Evolutionary conservation across 2,888 invertebrate species (phyloP).

Genomic region (Parelbella ahira): DNA sequence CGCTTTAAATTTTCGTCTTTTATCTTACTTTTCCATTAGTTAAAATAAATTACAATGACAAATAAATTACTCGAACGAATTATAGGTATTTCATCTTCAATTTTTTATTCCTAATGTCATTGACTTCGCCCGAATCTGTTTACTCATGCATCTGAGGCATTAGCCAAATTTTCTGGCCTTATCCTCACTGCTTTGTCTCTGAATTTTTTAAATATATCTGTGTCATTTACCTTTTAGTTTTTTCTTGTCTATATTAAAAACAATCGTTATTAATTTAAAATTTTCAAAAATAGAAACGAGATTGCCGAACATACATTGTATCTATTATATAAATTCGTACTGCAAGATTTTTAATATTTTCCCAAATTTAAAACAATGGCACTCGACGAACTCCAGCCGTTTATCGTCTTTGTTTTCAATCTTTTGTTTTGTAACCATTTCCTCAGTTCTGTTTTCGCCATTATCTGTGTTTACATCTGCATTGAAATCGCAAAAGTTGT

Average conservation of each 20-base stretch:
- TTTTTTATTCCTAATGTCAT: slow-evolving; percentile 51
- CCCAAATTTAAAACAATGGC: slow-evolving; percentile 7
- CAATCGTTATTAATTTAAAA: too few species aligned
- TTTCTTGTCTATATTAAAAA: too few species aligned
- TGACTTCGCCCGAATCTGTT: slow-evolving; percentile 61
- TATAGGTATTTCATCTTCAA: too few species aligned
- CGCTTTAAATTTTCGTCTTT: slow-evolving; percentile 15
- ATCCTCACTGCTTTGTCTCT: too few species aligned
- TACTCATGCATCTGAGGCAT: slow-evolving; percentile 49
- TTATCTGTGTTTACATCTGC: slow-evolving; percentile 37
- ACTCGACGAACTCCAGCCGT: slow-evolving; percentile 19
- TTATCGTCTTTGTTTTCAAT: slow-evolving; percentile 43
- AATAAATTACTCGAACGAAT: too few species aligned
- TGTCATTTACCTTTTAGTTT: too few species aligned
- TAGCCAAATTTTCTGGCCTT: too few species aligned
- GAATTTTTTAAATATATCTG: too few species aligned
- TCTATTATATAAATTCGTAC: too few species aligned
- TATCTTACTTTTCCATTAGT: slow-evolving; percentile 18
- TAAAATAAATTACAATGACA: slow-evolving; percentile 33
- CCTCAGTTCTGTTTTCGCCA: slow-evolving; percentile 44
- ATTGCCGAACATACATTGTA: too few species aligned
- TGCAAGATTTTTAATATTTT: too few species aligned
- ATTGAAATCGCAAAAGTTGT: slow-evolving; percentile 11
- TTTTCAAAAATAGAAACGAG: too few species aligned
- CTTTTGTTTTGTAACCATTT: slow-evolving; percentile 54